Percentiles rank a stretch among this genome's conserved stretches.
Conservation (phyloP, 64 coral and sea anemone genomes). For the Trachythela sp. region DNA sequence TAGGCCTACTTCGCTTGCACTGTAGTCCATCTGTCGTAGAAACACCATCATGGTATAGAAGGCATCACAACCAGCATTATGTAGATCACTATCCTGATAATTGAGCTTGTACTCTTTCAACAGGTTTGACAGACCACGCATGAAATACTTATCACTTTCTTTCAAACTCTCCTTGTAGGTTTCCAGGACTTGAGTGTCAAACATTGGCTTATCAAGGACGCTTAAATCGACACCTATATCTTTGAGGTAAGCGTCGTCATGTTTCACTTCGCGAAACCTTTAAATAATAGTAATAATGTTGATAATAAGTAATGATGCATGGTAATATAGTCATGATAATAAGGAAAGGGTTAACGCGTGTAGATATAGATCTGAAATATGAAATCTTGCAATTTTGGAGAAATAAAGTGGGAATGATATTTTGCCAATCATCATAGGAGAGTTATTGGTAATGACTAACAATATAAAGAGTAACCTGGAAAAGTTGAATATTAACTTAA, state of each 20-base stretch:
- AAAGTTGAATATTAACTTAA: too few species aligned
- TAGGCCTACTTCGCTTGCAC: not conserved
- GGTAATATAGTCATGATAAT: too few species aligned
- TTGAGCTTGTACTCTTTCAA: not conserved
- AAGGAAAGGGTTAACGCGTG: too few species aligned
- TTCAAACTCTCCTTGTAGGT: not conserved
- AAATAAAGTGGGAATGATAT: too few species aligned
- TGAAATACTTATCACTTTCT: not conserved
- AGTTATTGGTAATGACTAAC: too few species aligned
- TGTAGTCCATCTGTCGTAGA: not conserved
- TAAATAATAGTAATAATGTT: too few species aligned
- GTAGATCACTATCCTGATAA: not conserved
- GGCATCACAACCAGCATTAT: not conserved
- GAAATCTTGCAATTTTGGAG: too few species aligned
- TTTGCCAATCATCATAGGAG: too few species aligned
- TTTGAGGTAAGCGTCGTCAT: constrained; percentile 1
- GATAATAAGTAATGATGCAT: too few species aligned
- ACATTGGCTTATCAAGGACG: not conserved
- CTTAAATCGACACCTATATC: not conserved
- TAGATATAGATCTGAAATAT: too few species aligned
- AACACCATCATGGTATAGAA: not conserved
- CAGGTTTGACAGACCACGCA: not conserved
- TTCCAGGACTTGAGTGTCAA: not conserved
- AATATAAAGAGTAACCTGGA: too few species aligned
- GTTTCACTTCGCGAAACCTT: not conserved